Conservation (phyloP, 2,888 invertebrate species). For the Xanthia icteritia region DNA sequence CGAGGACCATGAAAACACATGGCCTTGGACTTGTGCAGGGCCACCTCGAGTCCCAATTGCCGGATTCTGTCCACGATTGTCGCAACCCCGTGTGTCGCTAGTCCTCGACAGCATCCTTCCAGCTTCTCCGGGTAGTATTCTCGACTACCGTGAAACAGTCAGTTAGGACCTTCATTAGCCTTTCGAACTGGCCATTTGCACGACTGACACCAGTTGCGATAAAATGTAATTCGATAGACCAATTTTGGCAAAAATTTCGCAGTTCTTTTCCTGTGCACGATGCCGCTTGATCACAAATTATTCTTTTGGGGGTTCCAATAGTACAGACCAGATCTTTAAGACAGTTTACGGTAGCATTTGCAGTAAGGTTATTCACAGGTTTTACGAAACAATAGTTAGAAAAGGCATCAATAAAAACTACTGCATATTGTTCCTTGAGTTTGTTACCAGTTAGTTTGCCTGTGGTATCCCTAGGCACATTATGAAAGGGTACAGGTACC, state of each 20-base stretch:
- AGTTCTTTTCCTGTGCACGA: not conserved
- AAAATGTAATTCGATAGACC: not conserved
- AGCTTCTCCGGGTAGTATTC: not conserved
- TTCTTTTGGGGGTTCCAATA: conserved; percentile 1
- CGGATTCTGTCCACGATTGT: too few species aligned
- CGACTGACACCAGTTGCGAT: conserved; percentile 6
- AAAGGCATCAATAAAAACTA: not conserved
- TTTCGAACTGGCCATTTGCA: conserved; percentile 1
- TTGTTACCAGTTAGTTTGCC: not conserved
- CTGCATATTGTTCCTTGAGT: not conserved
- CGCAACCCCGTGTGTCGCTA: too few species aligned
- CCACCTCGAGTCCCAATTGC: too few species aligned
- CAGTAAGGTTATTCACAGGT: conserved; percentile 1
- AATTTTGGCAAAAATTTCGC: not conserved
- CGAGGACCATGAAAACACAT: too few species aligned
- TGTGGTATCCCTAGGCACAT: not conserved
- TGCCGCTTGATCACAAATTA: not conserved
- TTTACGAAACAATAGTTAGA: conserved; percentile 1
- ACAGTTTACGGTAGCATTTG: not conserved
- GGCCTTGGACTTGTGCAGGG: too few species aligned
- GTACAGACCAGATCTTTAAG: conserved; percentile 1
- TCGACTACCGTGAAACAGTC: conserved; percentile 4
- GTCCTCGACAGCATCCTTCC: not conserved
- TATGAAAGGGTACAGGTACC: not conserved
- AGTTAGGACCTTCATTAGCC: not conserved